A percentile compares a stretch with the other conserved stretches of the same genome.
These are phyloP conservation scores for Siniperca knerii DNA, from an alignment of 2,113 vertebrate genomes.

Conservation along the genomic window DNA sequence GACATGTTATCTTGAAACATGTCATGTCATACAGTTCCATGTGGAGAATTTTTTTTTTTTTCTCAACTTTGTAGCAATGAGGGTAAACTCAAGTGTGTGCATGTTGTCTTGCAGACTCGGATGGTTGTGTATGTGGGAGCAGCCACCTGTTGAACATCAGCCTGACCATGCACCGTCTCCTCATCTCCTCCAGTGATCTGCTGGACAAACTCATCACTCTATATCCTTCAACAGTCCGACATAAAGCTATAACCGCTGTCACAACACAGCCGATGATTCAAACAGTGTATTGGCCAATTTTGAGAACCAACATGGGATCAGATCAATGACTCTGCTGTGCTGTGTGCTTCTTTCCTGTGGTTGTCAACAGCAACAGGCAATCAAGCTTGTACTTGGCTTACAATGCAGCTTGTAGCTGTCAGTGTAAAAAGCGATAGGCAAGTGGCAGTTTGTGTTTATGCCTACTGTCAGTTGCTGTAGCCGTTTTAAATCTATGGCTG, in stretches of 20 bases:
- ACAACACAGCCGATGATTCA: slow-evolving; percentile 6
- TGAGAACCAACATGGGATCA: slow-evolving; percentile 38
- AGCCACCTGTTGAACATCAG: slow-evolving; percentile 91
- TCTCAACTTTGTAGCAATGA: not conserved
- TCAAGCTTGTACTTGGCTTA: slow-evolving; percentile 63
- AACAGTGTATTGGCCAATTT: slow-evolving; percentile 9
- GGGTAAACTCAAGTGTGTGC: not conserved
- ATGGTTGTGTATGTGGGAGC: slow-evolving; percentile 89
- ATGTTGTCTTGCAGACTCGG: slow-evolving; percentile 86
- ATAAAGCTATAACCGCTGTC: not conserved
- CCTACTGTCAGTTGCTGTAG: slow-evolving; percentile 38
- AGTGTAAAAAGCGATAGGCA: slow-evolving; percentile 58
- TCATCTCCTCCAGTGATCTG: slow-evolving; percentile 92
- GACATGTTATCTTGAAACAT: not conserved
- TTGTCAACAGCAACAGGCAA: slow-evolving; percentile 78
- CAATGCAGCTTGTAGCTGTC: slow-evolving; percentile 64
- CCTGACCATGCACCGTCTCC: slow-evolving; percentile 93
- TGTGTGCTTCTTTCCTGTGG: slow-evolving; percentile 59
- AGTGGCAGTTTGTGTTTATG: slow-evolving; percentile 57
- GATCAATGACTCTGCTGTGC: slow-evolving; percentile 46
- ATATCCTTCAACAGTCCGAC: slow-evolving; percentile 89
- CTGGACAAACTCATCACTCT: slow-evolving; percentile 89
- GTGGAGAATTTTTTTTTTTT: not conserved
- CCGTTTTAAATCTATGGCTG: slow-evolving; percentile 34
- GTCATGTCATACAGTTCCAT: too few species aligned